Conservation (phyloP, 2,113 vertebrate species). For the Hystrix brachyura region DNA sequence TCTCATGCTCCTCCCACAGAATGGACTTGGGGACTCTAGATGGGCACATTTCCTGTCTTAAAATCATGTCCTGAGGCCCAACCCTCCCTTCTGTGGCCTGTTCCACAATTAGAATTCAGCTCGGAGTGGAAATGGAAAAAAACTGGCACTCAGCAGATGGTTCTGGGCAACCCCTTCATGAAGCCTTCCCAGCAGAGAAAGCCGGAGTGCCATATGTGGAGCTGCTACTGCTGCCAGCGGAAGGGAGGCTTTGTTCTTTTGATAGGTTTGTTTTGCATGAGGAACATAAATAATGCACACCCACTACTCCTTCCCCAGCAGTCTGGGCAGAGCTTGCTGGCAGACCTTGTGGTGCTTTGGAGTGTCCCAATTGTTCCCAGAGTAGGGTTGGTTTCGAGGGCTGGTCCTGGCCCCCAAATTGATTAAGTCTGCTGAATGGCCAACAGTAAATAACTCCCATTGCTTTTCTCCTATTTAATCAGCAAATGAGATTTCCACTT, state of each 20-base stretch:
- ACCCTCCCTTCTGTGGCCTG: fast-evolving
- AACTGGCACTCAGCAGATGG: constrained; percentile 43
- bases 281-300: constrained; percentile 67
- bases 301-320: not conserved
- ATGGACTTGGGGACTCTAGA: not conserved
- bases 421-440: constrained; percentile 36
- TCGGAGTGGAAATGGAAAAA: not conserved
- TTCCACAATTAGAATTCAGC: not conserved
- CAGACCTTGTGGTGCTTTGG: not conserved
- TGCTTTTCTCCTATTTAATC: constrained; percentile 38
- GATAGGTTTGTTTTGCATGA: constrained; percentile 66
- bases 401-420: constrained; percentile 1
- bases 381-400: not conserved
- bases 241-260: constrained; percentile 67
- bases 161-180: not conserved
- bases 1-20: not conserved
- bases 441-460: constrained; percentile 15
- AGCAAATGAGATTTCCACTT: not conserved
- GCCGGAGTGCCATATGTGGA: not conserved
- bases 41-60: not conserved
- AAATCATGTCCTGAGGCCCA: not conserved
- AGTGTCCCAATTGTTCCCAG: not conserved
- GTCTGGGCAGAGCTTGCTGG: not conserved
- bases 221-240: not conserved
- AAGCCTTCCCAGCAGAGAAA: constrained; percentile 12